A percentile compares a stretch with the other conserved stretches of the same genome.
phyloP scores from a whole-genome alignment of 2,797 vertebrate species.

The Sciurus vulgaris region DNA sequence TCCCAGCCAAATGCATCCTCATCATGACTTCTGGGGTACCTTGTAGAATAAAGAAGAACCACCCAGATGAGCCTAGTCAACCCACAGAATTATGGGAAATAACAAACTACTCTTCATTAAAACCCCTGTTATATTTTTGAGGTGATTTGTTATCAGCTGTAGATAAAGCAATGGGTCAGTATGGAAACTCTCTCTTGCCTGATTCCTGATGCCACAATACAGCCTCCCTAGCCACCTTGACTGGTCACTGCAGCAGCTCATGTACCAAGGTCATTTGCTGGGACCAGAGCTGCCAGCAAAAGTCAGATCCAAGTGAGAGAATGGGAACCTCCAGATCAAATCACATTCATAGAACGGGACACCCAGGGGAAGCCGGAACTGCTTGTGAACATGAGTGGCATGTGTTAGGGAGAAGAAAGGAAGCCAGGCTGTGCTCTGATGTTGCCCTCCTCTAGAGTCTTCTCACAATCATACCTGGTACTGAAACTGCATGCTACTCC shows the following conservation, averaged over 20 bases:
- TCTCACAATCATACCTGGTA: not conserved
- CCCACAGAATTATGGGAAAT: not conserved
- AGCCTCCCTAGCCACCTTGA: not conserved
- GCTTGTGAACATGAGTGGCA: accelerated
- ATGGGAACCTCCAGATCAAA: not conserved
- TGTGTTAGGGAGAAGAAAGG: not conserved
- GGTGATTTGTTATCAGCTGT: not conserved
- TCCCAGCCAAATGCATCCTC: not conserved
- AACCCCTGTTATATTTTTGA: not conserved
- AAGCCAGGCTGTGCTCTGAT: accelerated
- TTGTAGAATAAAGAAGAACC: not conserved
- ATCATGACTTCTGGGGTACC: not conserved
- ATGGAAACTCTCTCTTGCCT: not conserved
- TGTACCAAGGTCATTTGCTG: not conserved
- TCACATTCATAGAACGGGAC: not conserved
- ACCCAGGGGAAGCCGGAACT: accelerated
- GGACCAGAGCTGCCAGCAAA: not conserved
- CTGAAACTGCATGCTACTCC: not conserved
- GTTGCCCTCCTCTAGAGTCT: not conserved
- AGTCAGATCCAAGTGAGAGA: not conserved
- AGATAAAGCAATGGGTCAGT: not conserved
- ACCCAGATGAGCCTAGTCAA: not conserved
- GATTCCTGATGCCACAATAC: not conserved
- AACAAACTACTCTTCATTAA: not conserved
- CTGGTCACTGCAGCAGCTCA: not conserved